Conservation (phyloP, 2,888 invertebrate species). For the Pheosia tremula region DNA sequence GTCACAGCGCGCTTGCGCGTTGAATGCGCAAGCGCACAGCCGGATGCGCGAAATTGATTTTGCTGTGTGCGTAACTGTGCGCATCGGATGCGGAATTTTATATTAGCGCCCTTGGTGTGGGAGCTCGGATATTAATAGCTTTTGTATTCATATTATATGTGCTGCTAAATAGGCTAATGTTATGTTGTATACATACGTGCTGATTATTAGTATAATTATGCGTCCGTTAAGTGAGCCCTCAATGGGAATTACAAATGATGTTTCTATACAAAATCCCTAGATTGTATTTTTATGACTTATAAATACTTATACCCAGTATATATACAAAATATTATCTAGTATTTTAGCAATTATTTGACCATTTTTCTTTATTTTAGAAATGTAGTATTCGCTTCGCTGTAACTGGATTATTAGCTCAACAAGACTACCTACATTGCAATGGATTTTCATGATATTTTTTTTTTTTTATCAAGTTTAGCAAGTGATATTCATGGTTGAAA, state of each 20-base stretch:
- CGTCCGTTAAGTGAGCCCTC: constrained; percentile 26
- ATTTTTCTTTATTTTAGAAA: no score
- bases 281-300: background rate
- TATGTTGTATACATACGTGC: constrained; percentile 40
- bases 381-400: no score
- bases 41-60: constrained; percentile 82
- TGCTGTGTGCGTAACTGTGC: constrained; percentile 71
- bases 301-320: background rate
- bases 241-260: constrained; percentile 33
- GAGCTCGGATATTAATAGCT: constrained; percentile 49
- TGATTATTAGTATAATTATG: constrained; percentile 27
- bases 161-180: constrained; percentile 41
- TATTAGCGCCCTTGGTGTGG: constrained; percentile 64
- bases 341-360: no score
- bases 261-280: background rate
- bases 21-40: constrained; percentile 78
- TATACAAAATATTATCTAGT: no score
- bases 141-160: constrained; percentile 40
- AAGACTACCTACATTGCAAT: no score
- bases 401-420: no score
- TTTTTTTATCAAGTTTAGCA: no score
- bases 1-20: constrained; percentile 76
- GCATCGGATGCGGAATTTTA: constrained; percentile 69
- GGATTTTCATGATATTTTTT: no score
- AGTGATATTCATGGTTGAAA: no score